Evolutionary conservation across 2,113 vertebrate species (phyloP), one percentile per base, ranked within the genome.

Genomic region (Aegotheles bennettii): DNA sequence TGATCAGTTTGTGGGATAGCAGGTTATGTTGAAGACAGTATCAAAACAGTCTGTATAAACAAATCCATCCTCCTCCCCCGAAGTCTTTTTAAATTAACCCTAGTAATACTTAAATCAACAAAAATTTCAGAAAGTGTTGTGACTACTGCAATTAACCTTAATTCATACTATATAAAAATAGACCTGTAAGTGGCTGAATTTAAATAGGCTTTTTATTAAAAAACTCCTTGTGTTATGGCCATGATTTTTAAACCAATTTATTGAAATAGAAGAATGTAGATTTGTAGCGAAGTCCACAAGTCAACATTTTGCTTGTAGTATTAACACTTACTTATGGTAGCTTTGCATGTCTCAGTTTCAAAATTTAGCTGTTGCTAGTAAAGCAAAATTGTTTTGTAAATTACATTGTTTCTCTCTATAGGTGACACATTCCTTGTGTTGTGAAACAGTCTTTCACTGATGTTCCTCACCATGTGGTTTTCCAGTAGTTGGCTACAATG

Each of bases 21-120:
- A 38, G 59, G 33, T 84, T 74, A 21, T 53, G n/a, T 26, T 64
- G 48, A 28, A 74, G 28, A n/a, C 28, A 26, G 28, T 74, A 45
- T 38, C 35, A 43, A 51, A 29, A 43, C 13, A 25, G 26, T 71
- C 13, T 53, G 20, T 53, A 54, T 36, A 73, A 45, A 63, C 16
- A 36, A 59, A 18, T 59, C n/a, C n/a, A n/a, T 45, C 16, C 43
- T 6, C 16, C 21, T 2, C 7, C 4, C 7, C 8, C 1, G 4
- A 23, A 70, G 24, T 19, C 25, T 64, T 74, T 45, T 47, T 4
- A 36, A 28, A 64, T 73, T 74, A 74, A 53, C 33, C 38, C 21
- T 63, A 26, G 7, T 16, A 17, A 56, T 64, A 64, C 17, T 14
- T 64, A 16, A 21, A 43, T 74, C 36, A 75, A 24, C 29, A n/a